Evolutionary conservation across 2,797 vertebrate species (phyloP), one percentile per base, ranked within the genome.

Genomic region (Trichosurus vulpecula): DNA sequence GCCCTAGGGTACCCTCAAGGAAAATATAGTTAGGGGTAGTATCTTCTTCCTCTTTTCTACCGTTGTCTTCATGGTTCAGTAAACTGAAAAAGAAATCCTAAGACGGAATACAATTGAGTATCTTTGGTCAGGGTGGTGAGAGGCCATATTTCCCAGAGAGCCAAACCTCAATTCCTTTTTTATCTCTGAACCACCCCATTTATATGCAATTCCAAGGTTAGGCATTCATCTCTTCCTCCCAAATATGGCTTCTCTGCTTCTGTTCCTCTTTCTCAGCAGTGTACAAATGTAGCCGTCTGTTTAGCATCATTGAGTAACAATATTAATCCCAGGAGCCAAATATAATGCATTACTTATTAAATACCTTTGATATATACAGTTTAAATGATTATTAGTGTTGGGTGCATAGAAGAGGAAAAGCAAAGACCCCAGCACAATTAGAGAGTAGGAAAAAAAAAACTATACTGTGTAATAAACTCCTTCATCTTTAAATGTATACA

Each of bases 341-440:
- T 61, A 97, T 95, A 97, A 95, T 51, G 87, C 91, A 96, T 97
- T 0, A 3, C 90, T 97, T 97, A 97, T 97, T 97, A 98, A 97
- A 96, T 94, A 92, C 47, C 74, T 10, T 87, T 4, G 41, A 87
- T 87, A 87, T 81, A 25, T 51, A 51, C 4, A 74, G 41, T 58
- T 92, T 56, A 94, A 95, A 94, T 97, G 93, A 92, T 89, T 93
- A 94, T 95, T 96, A 95, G 94, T 57, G 52, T 52, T 61, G 96
- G 94, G 92, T 96, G 92, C 91, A 92, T 47, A 22, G 41, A 91
- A 94, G 92, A 55, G 93, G 97, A 95, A 92, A 90, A 55, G 54
- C 96, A 96, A 95, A 89, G 66, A 52, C 27, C 41, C 90, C 29
- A n/a, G 94, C 14, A 93, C 92, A 90, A 81, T 41, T 47, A 19